phyloP scores from a whole-genome alignment of 1,140 invertebrate genomes.

The Zaprionus kolodkinae region DNA sequence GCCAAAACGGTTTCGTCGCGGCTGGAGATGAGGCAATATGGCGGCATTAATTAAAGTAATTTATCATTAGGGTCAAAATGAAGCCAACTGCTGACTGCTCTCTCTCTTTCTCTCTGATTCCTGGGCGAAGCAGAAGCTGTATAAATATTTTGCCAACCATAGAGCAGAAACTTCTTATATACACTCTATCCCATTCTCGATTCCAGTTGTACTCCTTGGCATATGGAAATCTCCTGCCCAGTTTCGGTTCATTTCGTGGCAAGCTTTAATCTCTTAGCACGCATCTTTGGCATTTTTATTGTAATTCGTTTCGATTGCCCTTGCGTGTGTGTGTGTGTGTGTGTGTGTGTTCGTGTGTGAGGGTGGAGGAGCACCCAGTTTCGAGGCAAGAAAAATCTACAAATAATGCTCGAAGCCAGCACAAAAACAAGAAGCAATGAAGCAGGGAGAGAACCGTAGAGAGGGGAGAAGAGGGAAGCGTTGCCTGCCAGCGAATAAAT shows the following conservation, averaged over 20 bases:
- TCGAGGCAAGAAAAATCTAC: slow-evolving; percentile 31
- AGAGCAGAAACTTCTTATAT: slow-evolving; percentile 1
- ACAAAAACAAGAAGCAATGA: not conserved
- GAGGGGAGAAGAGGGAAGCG: not conserved
- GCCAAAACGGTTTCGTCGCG: slow-evolving; percentile 44
- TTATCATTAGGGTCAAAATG: slow-evolving; percentile 79
- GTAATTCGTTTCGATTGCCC: slow-evolving; percentile 79
- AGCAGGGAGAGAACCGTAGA: not conserved
- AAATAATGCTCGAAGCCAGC: slow-evolving; percentile 18
- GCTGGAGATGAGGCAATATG: slow-evolving; percentile 69
- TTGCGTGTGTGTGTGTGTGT: slow-evolving; percentile 40
- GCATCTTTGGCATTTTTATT: slow-evolving; percentile 82
- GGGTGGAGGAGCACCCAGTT: not conserved
- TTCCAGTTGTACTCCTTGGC: not conserved
- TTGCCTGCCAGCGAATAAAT: slow-evolving; percentile 73
- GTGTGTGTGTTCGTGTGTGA: not conserved
- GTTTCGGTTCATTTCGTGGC: slow-evolving; percentile 68
- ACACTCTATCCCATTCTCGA: not conserved
- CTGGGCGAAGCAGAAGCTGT: slow-evolving; percentile 62
- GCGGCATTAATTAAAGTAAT: slow-evolving; percentile 83
- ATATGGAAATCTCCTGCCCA: slow-evolving; percentile 64
- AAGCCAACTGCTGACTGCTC: slow-evolving; percentile 32
- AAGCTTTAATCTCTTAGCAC: slow-evolving; percentile 80
- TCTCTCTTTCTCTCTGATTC: slow-evolving; percentile 33
- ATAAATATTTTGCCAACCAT: slow-evolving; percentile 74